Base-by-base conservation (phyloP, 2,888 invertebrate species). In the Thysanoteuthis rhombus region DNA sequence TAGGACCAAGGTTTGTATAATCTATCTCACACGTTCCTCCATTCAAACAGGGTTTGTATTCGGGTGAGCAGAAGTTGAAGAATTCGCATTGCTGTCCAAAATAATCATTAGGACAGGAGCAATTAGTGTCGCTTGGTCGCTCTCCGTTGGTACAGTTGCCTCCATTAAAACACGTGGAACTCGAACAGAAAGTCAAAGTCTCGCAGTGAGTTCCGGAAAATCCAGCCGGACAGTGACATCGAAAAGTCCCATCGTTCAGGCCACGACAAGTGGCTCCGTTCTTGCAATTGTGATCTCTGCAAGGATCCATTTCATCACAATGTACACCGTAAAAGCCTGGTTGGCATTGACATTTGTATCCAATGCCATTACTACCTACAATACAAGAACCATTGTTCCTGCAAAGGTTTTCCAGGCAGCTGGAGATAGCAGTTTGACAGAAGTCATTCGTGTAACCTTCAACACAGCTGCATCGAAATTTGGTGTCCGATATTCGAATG, bases 201-300 rank as follows among this genome's bases (percentile, higher is more conserved):
- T 32, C 92, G 93, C 28, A 94, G 93, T 40, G 93, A 92, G 36
- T 93, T 92, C 89, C 93, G 39, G 25, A 58, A 47, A 38, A 94
- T 90, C 22, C 94, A 93, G 47, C 94, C 4, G 93, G 93, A 39
- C 94, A 93, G 3, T 93, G 93, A 47, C 95, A 95, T 6, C 94
- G 94, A n/a, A 93, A 99, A 97, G 98, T 98, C 96, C 99, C 98
- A 95, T 96, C 97, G 39, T 39, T 39, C 16, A 39, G 32, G 25
- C 42, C 32, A 10, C 25, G 42, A 40, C 90, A 90, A 3, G 90
- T 90, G 42, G 40, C 90, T 39, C 90, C 90, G 40, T 90, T 90
- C 8, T 39, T 40, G 32, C 90, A 90, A 90, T 32, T 32, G 28
- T 90, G 39, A 28, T 38, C n/a, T 40, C 32, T 90, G 32, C 90